Base-by-base conservation (phyloP, 64 coral and sea anemone genomes). In the Montipora efflorescens region DNA sequence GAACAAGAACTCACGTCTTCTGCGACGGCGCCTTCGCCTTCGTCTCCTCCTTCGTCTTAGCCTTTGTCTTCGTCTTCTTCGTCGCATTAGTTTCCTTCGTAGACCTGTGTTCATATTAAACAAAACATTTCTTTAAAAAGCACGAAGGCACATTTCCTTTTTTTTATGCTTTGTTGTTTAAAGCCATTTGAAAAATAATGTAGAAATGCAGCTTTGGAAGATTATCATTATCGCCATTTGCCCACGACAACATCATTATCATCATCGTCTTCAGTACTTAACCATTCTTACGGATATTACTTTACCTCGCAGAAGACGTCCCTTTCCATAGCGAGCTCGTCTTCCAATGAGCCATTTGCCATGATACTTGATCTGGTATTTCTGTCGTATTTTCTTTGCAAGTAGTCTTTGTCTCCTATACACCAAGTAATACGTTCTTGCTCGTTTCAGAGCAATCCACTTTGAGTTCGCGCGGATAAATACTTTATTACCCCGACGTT, bases 301-400 rank as follows among this genome's bases (percentile, higher is more conserved):
- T 71, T 71, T 72, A 86, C 82, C 82, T 51, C 66, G 36, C 16
- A 22, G 36, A 6, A 19, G 59, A 47, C 61, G 82, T 20, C 15
- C 4, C 13, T 44, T 70, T 21, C 82, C 66, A 50, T 86, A 86
- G 21, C 62, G 62, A 44, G 59, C 44, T 10, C 82, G 62, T 47
- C 66, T 72, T 22, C 44, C 7, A 18, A 46, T 71, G 3, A 21
- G 8, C 82, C 64, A 86, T 49, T 7, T 47, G 21, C 46, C 19
- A 10, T 12, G 43, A 16, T 9, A 86, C 45, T 64, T 86, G 47
- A 86, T 21, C 20, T 5, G 62, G 66, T 2, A 86, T 20, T 8
- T 47, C 22, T 59, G 21, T 86, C 82, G 16, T 22, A 1, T 86
- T 86, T 46, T 86, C n/a, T 7, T 86, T 16, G 71, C 82, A 48